These are phyloP conservation scores for Hecatera dysodea DNA, from an alignment of 2,888 invertebrate genomes.

Conservation along the genomic window DNA sequence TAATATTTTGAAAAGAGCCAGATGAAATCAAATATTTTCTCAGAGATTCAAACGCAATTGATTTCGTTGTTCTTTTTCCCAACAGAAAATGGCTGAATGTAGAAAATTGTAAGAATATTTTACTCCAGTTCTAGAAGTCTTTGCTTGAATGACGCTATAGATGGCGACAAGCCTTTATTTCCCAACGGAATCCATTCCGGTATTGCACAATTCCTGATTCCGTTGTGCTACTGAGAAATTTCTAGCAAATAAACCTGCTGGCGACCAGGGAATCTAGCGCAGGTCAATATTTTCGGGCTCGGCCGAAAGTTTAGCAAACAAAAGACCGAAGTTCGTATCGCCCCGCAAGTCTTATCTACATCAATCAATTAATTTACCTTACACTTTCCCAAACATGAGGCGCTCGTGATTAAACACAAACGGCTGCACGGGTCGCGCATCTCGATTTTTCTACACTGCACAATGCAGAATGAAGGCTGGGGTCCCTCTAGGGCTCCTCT, in stretches of 20 bases:
- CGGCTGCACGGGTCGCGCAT: too few relatives aligned
- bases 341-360: too few relatives aligned
- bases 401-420: too few relatives aligned
- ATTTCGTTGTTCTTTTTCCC: not conserved
- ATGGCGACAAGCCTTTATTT: slow-evolving; percentile 2
- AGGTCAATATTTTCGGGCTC: too few relatives aligned
- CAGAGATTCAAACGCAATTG: not conserved
- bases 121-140: not conserved
- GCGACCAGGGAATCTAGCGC: not conserved
- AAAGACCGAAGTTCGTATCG: too few relatives aligned
- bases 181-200: not conserved
- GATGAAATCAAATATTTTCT: not conserved
- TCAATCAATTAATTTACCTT: too few relatives aligned
- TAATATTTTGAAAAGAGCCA: too few relatives aligned
- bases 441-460: too few relatives aligned
- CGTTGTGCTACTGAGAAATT: slow-evolving; percentile 1
- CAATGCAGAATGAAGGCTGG: too few relatives aligned
- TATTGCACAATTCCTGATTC: slow-evolving; percentile 2
- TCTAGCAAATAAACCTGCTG: not conserved
- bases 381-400: too few relatives aligned
- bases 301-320: too few relatives aligned
- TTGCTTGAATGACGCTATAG: not conserved
- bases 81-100: not conserved
- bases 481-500: too few relatives aligned
- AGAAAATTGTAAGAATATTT: not conserved